Evolutionary conservation across 2,113 vertebrate species (phyloP), one percentile per base, ranked within the genome.

Genomic region (Numida meleagris): DNA sequence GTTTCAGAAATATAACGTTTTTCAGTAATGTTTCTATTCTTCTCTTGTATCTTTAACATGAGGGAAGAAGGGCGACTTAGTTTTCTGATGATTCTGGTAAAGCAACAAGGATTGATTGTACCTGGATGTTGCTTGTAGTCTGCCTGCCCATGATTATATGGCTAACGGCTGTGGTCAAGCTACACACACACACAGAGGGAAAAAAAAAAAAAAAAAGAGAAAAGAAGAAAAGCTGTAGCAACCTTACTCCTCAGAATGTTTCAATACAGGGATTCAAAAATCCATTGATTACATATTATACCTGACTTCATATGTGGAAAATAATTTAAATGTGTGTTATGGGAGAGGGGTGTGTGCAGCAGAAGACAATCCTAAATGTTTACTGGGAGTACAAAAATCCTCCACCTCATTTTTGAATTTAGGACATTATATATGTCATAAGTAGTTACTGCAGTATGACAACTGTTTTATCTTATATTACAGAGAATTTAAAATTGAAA

Each of bases 401-500:
- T 96, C 91, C 72, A 80, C 95, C 96, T 97, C 96, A 96, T 98
- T 97, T 98, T 98, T 97, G 96, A 98, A 97, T 98, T 98, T 98
- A 97, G 97, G 98, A 97, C 96, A 97, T 97, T 97, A 97, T 96
- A 94, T 97, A 97, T 98, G 97, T 97, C 97, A 96, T 97, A 97
- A 96, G 97, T 97, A 97, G 96, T 97, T 97, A 97, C 92, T 96
- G 87, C 88, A 94, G 92, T 95, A 96, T 98, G 97, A 98, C 97
- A 98, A 98, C 97, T 98, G 95, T 97, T 98, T 98, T 97, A 96
- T 96, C 95, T 96, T 97, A 97, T 98, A 97, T 97, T 97, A 96
- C 96, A 93, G 97, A 95, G 96, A 97, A 97, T 98, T 98, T 97
- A 95, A 98, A 97, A 98, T 98, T 96, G 97, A 97, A 97, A 97